phyloP scores from a whole-genome alignment of 2,888 invertebrate genomes.

The Acanthosoma haemorrhoidale region DNA sequence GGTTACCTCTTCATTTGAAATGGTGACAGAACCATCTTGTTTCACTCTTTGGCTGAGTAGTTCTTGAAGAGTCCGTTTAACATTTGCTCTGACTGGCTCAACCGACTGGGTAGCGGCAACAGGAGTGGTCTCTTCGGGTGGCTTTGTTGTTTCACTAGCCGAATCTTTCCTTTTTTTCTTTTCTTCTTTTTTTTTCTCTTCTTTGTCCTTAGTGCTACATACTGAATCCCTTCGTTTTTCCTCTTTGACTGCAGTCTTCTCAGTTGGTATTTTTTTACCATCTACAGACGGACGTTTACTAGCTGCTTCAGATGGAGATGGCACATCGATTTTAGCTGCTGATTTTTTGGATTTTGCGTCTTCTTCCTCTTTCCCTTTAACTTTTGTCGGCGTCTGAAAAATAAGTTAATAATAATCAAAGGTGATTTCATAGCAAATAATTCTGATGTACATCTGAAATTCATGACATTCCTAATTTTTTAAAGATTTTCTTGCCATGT shows the following conservation, averaged over 20 bases:
- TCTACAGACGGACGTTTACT: background rate
- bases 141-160: constrained; percentile 6
- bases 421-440: too few relatives aligned
- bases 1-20: constrained; percentile 29
- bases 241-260: constrained; percentile 42
- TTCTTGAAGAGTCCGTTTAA: constrained; percentile 69
- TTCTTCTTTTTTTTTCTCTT: constrained; percentile 36
- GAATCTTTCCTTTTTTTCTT: constrained; percentile 34
- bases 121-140: constrained; percentile 15
- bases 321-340: background rate
- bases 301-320: background rate
- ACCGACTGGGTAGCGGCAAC: constrained; percentile 38
- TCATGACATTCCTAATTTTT: too few relatives aligned
- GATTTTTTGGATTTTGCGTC: constrained; percentile 42
- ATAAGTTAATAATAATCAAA: too few relatives aligned
- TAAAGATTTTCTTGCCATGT: too few relatives aligned
- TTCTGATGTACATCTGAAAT: too few relatives aligned
- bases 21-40: constrained; percentile 49
- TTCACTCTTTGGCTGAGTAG: constrained; percentile 55
- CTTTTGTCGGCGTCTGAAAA: constrained; percentile 29
- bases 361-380: constrained; percentile 43
- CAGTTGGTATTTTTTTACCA: background rate
- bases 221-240: constrained; percentile 44
- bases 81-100: constrained; percentile 74
- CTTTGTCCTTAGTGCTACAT: constrained; percentile 27